These are phyloP conservation scores for Borostomias antarcticus DNA, from an alignment of 2,797 vertebrate genomes.

Conservation along the genomic window DNA sequence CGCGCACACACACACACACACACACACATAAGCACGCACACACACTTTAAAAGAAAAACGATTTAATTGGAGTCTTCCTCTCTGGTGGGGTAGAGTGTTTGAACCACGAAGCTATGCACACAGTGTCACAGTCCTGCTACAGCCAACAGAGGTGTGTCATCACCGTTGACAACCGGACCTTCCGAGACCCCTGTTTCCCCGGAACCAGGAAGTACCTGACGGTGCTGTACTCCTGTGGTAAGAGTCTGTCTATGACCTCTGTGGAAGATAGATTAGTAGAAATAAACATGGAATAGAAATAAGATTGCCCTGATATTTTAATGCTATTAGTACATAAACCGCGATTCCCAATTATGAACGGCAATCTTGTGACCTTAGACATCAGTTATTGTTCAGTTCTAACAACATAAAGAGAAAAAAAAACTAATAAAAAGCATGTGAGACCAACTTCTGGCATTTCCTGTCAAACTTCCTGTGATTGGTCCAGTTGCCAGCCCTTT, in stretches of 20 bases:
- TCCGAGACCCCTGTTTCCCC: slow-evolving; percentile 90
- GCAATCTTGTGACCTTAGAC: slow-evolving; percentile 49
- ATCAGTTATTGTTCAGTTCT: slow-evolving; percentile 29
- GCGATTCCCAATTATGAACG: slow-evolving; percentile 26
- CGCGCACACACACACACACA: not conserved
- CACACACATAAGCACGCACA: no score
- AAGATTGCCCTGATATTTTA: no score
- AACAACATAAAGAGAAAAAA: slow-evolving; percentile 27
- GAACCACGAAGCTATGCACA: slow-evolving; percentile 83
- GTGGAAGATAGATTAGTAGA: slow-evolving; percentile 6
- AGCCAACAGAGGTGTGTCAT: slow-evolving; percentile 88
- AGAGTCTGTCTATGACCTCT: slow-evolving; percentile 48
- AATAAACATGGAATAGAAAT: slow-evolving; percentile 26
- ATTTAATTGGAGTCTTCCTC: slow-evolving; percentile 8
- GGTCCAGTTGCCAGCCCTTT: slow-evolving; percentile 52
- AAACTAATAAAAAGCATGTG: slow-evolving; percentile 39
- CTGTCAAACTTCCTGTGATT: slow-evolving; percentile 68
- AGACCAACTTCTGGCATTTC: slow-evolving; percentile 57
- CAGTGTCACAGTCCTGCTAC: slow-evolving; percentile 86
- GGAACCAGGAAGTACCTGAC: slow-evolving; percentile 92
- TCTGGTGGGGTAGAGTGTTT: slow-evolving; percentile 84
- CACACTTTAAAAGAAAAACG: no score
- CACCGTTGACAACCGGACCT: slow-evolving; percentile 80
- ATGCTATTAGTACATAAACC: slow-evolving; percentile 15
- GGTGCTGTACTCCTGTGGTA: slow-evolving; percentile 93